A percentile compares a stretch with the other conserved stretches of the same genome.
These are phyloP conservation scores for Chunga burmeisteri DNA, from an alignment of 2,113 vertebrate genomes.

Conservation along the genomic window DNA sequence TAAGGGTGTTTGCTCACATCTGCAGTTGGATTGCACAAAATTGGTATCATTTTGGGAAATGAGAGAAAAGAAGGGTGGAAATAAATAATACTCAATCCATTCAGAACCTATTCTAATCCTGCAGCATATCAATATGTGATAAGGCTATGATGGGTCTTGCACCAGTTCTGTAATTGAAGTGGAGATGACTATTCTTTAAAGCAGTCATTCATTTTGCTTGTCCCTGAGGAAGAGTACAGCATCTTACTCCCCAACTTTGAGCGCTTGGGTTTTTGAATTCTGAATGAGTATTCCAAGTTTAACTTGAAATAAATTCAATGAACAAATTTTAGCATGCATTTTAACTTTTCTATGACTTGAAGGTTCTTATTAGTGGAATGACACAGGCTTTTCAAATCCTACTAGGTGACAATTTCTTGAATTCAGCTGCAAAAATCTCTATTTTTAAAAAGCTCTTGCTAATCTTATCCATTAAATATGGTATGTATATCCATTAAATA, in stretches of 20 bases:
- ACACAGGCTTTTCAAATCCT: neutral
- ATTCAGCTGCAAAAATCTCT: neutral
- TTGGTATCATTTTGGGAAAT: neutral
- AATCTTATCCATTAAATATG: neutral
- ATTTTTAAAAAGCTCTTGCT: neutral
- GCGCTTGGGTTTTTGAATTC: neutral
- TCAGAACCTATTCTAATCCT: neutral
- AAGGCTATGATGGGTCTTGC: neutral
- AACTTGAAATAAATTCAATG: neutral
- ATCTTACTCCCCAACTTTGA: neutral
- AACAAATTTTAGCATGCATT: neutral
- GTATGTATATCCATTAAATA: neutral
- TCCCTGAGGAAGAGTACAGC: neutral
- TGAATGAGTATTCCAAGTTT: neutral
- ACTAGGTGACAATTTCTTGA: neutral
- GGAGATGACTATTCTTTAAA: neutral
- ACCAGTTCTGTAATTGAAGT: neutral
- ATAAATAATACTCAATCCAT: neutral
- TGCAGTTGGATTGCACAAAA: neutral
- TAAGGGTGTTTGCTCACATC: neutral
- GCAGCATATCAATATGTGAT: neutral
- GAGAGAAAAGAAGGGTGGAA: neutral
- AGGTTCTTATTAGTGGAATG: neutral
- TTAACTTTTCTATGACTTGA: neutral
- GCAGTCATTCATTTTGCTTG: neutral